Conservation (phyloP, 2,888 invertebrate species). For the Spilosoma lubricipeda region DNA sequence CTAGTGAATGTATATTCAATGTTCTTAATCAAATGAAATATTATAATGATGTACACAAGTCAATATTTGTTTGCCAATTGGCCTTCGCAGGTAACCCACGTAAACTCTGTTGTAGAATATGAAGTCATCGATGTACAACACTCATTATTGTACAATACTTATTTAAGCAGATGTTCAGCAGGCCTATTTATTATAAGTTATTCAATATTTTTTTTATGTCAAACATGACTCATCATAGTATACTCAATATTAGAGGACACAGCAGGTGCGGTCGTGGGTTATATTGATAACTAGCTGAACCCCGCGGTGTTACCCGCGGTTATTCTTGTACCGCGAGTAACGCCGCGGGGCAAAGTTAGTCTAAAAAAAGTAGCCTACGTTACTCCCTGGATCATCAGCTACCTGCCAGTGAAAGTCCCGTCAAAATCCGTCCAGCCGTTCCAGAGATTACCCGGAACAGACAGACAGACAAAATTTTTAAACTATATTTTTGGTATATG, state of each 20-base stretch:
- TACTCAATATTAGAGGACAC: constrained; percentile 7
- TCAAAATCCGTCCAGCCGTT: no score
- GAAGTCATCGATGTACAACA: constrained; percentile 45
- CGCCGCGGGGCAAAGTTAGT: no score
- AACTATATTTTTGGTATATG: no score
- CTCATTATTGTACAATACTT: constrained; percentile 25
- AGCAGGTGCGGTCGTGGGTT: constrained; percentile 11
- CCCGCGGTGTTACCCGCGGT: no score
- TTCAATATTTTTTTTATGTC: constrained; percentile 30
- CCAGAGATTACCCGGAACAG: no score
- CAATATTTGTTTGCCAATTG: constrained; percentile 45
- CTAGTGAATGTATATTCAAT: neutral
- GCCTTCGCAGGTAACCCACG: constrained; percentile 38
- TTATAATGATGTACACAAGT: constrained; percentile 14
- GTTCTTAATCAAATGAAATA: constrained; percentile 6
- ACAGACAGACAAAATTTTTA: no score
- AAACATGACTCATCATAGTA: constrained; percentile 32
- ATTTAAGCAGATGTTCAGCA: constrained; percentile 52
- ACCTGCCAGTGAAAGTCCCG: no score
- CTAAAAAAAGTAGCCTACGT: no score
- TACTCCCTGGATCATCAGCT: no score
- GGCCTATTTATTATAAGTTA: constrained; percentile 42
- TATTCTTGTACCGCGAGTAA: no score
- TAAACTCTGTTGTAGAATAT: constrained; percentile 34
- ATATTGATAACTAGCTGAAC: no score